Evolutionary conservation across 2,797 vertebrate genomes (phyloP), one percentile per base, ranked within the genome.

Genomic region (Eulemur coronatus): DNA sequence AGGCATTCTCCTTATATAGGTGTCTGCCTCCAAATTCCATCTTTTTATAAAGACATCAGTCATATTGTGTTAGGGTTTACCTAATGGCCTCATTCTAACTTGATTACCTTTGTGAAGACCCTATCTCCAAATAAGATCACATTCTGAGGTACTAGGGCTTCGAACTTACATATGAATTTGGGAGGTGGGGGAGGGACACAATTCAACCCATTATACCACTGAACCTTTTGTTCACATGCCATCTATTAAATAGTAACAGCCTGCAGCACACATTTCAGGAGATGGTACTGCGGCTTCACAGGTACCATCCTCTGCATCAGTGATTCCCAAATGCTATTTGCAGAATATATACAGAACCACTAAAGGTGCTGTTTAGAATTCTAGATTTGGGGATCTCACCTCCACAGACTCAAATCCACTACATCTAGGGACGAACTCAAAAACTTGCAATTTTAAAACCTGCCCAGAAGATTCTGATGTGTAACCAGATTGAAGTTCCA

Each of bases 291-390:
- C 1, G 24, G 33, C 14, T 61, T 89, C 63, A 41, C 8, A 52
- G 41, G 55, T 22, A 70, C 14, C 3, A 0, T 28, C 0, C 43
- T 78, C 35, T 67, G 6, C 55, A 7, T 93, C 69, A 75, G 5
- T 69, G 18, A 5, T 41, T 41, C 70, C 41, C 38, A 67, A 88
- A 17, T 73, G 35, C 30, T 55, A 13, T 65, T 70, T 52, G 17
- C 24, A 94, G 85, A 84, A 84, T 63, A 84, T 35, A 79, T 0
- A 63, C 43, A 88, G n/a, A 52, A 85, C 46, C 61, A 20, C 26
- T 30, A 35, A 0, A 2, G 13, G 3, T 52, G 67, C 26, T 30
- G 63, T 89, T 35, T 35, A 89, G 65, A 82, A 73, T 81, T 73
- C 28, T 67, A 55, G 30, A 46, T 81, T 85, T 33, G 41, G 48